Conservation (phyloP, 2,797 vertebrate genomes). For the Poecilia velifera region DNA sequence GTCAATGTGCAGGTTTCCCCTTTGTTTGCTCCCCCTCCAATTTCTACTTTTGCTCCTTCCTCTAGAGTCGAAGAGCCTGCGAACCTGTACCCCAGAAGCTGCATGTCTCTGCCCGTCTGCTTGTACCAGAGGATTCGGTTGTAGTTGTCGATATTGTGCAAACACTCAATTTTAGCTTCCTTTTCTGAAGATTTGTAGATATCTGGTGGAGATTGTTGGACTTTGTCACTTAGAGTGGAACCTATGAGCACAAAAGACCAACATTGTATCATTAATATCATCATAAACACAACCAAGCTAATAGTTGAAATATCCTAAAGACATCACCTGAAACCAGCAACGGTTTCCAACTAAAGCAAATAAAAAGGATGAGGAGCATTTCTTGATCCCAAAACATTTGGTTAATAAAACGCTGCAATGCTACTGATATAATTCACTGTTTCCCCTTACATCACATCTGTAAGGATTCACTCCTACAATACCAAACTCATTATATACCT, state of each 20-base stretch:
- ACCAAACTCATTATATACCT: neutral
- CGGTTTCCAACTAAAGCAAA: neutral
- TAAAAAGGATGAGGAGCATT: conserved; percentile 7
- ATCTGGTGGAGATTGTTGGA: conserved; percentile 20
- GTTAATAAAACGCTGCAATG: neutral
- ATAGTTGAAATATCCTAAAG: neutral
- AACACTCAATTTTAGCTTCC: neutral
- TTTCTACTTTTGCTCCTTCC: neutral
- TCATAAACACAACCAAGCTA: neutral
- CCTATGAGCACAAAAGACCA: neutral
- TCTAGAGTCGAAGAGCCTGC: neutral
- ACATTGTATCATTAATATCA: neutral
- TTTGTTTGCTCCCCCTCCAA: neutral
- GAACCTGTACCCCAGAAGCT: neutral
- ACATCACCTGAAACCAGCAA: conserved; percentile 7
- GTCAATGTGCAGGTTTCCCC: conserved; percentile 12
- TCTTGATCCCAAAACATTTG: neutral
- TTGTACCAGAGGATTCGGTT: conserved; percentile 13
- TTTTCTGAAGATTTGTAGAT: neutral
- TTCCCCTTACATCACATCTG: neutral
- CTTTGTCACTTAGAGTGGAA: neutral
- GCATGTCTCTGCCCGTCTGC: neutral
- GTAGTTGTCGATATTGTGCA: neutral
- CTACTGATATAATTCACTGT: neutral
- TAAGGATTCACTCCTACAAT: too few relatives aligned